Conservation (phyloP, 2,797 vertebrate genomes). For the Parambassis ranga region DNA sequence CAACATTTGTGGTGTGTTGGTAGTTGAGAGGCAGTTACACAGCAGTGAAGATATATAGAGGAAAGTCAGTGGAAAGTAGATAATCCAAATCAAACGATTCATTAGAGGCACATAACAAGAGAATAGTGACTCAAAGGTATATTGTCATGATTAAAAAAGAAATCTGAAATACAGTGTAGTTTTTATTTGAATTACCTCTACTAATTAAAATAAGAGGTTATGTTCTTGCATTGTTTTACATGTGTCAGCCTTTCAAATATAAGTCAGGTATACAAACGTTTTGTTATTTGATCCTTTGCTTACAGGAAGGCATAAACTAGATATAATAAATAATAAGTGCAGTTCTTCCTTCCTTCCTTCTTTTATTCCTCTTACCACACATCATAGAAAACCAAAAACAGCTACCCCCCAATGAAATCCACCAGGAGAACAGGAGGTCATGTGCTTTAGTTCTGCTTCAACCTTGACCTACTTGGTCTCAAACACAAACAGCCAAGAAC, state of each 20-base stretch:
- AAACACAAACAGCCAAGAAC: background rate
- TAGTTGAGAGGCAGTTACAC: slow-evolving; percentile 11
- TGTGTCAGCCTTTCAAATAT: background rate
- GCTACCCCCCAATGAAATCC: slow-evolving; percentile 17
- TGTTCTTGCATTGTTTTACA: background rate
- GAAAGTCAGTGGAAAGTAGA: slow-evolving; percentile 14
- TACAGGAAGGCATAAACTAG: too few relatives aligned
- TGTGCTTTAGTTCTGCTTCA: background rate
- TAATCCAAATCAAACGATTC: too few relatives aligned
- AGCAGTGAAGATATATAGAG: slow-evolving; percentile 9
- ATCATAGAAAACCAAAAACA: slow-evolving; percentile 12
- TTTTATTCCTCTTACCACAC: background rate
- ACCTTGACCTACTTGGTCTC: slow-evolving; percentile 37
- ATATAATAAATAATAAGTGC: too few relatives aligned
- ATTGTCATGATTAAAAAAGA: too few relatives aligned
- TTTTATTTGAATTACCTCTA: too few relatives aligned
- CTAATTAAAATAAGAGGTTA: too few relatives aligned
- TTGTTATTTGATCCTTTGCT: too few relatives aligned
- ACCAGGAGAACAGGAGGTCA: slow-evolving; percentile 15
- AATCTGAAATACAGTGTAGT: background rate
- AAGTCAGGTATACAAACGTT: too few relatives aligned
- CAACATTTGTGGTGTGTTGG: slow-evolving; percentile 14
- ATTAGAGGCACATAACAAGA: too few relatives aligned
- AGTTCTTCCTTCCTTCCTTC: background rate
- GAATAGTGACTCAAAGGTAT: too few relatives aligned